phyloP scores from a whole-genome alignment of 2,888 invertebrate genomes.

The Acleris literana region DNA sequence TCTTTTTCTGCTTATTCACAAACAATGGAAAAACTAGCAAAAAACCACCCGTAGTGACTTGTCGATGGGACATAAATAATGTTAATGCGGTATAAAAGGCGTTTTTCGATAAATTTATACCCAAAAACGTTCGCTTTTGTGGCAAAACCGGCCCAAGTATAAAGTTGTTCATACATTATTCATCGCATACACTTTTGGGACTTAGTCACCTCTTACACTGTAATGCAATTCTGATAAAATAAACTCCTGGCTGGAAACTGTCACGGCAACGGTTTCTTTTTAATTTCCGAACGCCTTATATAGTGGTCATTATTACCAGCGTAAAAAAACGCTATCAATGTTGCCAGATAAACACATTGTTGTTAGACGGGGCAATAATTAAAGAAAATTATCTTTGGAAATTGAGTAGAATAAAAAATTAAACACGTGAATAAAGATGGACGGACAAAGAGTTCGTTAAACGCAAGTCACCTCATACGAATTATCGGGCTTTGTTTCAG shows the following conservation, averaged over 20 bases:
- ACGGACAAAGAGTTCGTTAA: constrained; percentile 68
- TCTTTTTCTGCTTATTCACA: constrained; percentile 8
- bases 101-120: constrained; percentile 77
- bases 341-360: constrained; percentile 36
- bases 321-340: constrained; percentile 37
- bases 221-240: constrained; percentile 46
- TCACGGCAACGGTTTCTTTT: constrained; percentile 42
- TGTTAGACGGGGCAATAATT: constrained; percentile 57
- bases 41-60: constrained; percentile 46
- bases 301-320: constrained; percentile 53
- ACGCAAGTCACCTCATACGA: constrained; percentile 82
- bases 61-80: constrained; percentile 68
- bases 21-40: constrained; percentile 27
- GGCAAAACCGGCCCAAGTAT: constrained; percentile 67
- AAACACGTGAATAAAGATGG: constrained; percentile 68
- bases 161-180: constrained; percentile 79
- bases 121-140: constrained; percentile 69
- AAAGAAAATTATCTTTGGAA: constrained; percentile 72
- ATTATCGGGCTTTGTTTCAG: constrained; percentile 79
- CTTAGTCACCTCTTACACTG: constrained; percentile 53
- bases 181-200: constrained; percentile 57
- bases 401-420: constrained; percentile 60
- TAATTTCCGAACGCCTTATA: constrained; percentile 48
- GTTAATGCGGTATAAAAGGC: constrained; percentile 75
- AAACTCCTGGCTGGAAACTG: constrained; percentile 43